phyloP scores from a whole-genome alignment of 1,140 invertebrate species.

The Laupala kohalensis region DNA sequence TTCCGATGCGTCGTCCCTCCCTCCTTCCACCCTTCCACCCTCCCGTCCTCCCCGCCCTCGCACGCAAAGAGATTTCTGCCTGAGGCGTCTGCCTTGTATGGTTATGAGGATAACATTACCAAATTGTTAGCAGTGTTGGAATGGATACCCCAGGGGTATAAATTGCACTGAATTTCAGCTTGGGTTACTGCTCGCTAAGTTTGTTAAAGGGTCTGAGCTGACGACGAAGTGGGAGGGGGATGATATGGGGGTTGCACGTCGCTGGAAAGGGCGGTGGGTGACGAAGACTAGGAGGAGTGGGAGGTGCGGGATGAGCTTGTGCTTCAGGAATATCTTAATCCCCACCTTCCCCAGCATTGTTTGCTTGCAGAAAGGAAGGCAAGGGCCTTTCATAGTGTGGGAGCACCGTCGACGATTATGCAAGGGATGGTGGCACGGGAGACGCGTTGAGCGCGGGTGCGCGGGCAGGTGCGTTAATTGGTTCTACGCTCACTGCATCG shows the following conservation, averaged over 20 bases:
- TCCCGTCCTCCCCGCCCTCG: not conserved
- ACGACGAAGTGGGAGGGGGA: not conserved
- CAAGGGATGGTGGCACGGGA: too few species aligned
- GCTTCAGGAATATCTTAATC: not conserved
- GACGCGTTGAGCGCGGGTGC: not conserved
- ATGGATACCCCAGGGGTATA: not conserved
- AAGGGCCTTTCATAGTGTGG: too few species aligned
- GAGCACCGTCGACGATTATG: not conserved
- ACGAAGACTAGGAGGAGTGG: too few species aligned
- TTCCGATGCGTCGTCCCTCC: not conserved
- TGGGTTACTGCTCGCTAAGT: not conserved
- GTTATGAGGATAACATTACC: not conserved
- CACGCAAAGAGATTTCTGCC: not conserved
- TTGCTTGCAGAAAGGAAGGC: not conserved
- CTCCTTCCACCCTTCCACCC: not conserved
- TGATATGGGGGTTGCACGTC: not conserved
- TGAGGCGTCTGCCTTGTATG: not conserved
- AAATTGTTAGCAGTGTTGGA: not conserved
- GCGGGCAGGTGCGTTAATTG: not conserved
- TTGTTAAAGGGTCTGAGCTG: not conserved
- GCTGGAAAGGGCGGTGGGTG: not conserved
- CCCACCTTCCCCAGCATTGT: not conserved
- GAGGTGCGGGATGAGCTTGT: not conserved
- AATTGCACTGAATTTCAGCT: not conserved
- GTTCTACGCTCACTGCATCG: not conserved